Evolutionary conservation across 2,113 vertebrate species (phyloP).

Genomic region (Harpagus bidentatus): DNA sequence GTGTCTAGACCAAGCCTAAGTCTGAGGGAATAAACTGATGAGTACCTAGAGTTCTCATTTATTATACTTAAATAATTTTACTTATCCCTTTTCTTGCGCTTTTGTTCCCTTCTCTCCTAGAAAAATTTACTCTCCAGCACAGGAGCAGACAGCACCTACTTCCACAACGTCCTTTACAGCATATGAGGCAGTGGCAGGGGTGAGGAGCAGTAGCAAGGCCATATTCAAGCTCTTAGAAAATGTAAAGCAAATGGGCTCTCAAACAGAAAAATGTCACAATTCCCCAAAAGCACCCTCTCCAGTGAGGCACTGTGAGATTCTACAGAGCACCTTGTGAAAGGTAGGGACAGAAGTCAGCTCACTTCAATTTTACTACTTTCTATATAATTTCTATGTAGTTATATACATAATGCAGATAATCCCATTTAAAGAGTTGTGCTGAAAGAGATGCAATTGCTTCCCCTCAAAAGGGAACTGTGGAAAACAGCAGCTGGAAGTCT

Average conservation of each 20-base stretch:
- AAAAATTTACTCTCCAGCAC: background rate
- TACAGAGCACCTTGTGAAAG: background rate
- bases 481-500: background rate
- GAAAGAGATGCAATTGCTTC: background rate
- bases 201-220: background rate
- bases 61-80: background rate
- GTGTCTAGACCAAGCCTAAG: background rate
- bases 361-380: background rate
- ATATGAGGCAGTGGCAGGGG: fast-evolving
- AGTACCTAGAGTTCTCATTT: background rate
- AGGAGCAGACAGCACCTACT: background rate
- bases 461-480: background rate
- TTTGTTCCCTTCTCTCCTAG: background rate
- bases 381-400: background rate
- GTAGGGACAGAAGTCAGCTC: background rate
- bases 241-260: background rate
- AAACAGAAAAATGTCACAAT: background rate
- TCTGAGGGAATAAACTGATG: background rate
- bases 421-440: background rate
- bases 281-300: background rate
- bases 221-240: background rate
- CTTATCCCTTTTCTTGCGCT: background rate
- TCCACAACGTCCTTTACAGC: fast-evolving
- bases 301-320: background rate
- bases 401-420: background rate